Percentiles rank a stretch among this genome's conserved stretches.
Conservation (phyloP, 2,888 invertebrate species). For the Phlogophora meticulosa region DNA sequence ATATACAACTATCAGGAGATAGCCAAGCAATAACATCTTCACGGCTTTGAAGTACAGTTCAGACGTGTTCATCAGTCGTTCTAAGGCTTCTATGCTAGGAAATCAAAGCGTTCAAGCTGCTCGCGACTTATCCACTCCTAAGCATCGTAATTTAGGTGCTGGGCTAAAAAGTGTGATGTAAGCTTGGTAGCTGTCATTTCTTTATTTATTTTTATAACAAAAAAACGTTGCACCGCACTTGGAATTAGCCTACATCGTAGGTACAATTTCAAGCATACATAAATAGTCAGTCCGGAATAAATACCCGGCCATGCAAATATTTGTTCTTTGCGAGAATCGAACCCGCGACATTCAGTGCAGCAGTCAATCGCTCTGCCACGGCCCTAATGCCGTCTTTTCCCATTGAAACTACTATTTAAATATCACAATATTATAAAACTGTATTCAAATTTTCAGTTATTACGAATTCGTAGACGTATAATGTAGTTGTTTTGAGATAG, state of each 20-base stretch:
- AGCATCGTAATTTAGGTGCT: constrained; percentile 1
- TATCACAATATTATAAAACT: not conserved
- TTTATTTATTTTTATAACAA: too few species aligned
- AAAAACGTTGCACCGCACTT: too few species aligned
- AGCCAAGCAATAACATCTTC: constrained; percentile 37
- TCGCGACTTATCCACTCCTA: constrained; percentile 17
- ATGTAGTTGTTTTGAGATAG: not conserved
- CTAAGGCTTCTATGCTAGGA: not conserved
- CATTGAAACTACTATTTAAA: fast-evolving
- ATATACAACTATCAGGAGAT: constrained; percentile 20
- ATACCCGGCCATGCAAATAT: too few species aligned
- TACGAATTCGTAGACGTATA: not conserved
- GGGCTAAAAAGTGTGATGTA: constrained; percentile 8
- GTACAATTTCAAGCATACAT: too few species aligned
- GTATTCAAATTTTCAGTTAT: too few species aligned
- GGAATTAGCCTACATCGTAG: too few species aligned
- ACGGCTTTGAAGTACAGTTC: constrained; percentile 12
- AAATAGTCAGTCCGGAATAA: too few species aligned
- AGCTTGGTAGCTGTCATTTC: not conserved
- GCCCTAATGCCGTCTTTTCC: too few species aligned
- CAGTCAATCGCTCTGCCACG: too few species aligned
- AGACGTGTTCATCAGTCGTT: constrained; percentile 32
- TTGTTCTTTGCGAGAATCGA: too few species aligned
- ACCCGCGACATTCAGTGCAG: too few species aligned
- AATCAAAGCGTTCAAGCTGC: not conserved